Percentiles rank a stretch among this genome's conserved stretches.
phyloP scores from a whole-genome alignment of 2,888 invertebrate genomes.

The Elegia similella region DNA sequence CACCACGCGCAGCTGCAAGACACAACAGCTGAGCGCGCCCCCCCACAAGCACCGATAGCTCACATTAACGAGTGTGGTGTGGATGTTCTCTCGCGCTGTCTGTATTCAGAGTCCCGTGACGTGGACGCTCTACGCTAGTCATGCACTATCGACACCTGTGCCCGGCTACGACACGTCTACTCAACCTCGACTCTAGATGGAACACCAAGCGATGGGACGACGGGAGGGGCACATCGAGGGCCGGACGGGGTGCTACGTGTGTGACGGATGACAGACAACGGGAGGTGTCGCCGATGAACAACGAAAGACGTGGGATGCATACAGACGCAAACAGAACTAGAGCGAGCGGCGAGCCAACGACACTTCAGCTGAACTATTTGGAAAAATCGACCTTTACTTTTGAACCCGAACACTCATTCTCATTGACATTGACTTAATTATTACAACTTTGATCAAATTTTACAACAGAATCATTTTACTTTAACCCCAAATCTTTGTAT shows the following conservation, averaged over 20 bases:
- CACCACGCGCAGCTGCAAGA: conserved; percentile 99
- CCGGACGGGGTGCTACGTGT: conserved; percentile 36
- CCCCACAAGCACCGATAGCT: conserved; percentile 33
- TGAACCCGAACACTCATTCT: no score
- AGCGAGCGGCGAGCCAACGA: conserved; percentile 57
- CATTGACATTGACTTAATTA: no score
- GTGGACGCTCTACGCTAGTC: conserved; percentile 35
- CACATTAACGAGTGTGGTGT: conserved; percentile 65
- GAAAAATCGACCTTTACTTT: no score
- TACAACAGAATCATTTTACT: no score
- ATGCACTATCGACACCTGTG: conserved; percentile 45
- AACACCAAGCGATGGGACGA: conserved; percentile 36
- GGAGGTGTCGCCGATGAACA: conserved; percentile 41
- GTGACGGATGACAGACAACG: conserved; percentile 36
- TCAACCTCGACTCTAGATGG: conserved; percentile 37
- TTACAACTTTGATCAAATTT: no score
- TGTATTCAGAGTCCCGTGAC: conserved; percentile 64
- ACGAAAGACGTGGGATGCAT: conserved; percentile 58
- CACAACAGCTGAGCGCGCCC: conserved; percentile 70
- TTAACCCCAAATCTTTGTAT: no score
- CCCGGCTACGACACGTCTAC: conserved; percentile 41
- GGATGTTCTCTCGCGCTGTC: conserved; percentile 57
- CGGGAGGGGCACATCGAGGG: conserved; percentile 35
- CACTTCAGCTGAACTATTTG: conserved; percentile 33
- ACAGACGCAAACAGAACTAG: conserved; percentile 60